These are phyloP conservation scores for Brachionus rubens DNA, from an alignment of 1,140 invertebrate species.

Conservation along the genomic window DNA sequence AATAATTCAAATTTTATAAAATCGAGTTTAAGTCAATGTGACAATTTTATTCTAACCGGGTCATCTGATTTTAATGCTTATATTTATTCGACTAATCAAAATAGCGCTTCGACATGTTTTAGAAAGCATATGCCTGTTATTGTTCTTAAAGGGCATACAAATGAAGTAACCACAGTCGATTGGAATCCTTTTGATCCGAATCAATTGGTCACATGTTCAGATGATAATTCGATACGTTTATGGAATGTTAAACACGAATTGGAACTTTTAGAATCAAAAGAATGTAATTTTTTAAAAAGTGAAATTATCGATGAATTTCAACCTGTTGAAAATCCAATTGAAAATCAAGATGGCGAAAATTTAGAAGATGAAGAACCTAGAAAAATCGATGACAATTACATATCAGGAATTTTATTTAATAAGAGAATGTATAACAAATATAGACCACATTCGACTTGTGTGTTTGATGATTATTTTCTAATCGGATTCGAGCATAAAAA, in stretches of 20 bases:
- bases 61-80: constrained; percentile 46
- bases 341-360: neutral
- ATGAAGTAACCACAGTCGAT: constrained; percentile 44
- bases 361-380: neutral
- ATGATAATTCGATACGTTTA: constrained; percentile 35
- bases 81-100: constrained; percentile 32
- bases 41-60: constrained; percentile 39
- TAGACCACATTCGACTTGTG: constrained; percentile 5
- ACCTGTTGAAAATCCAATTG: neutral
- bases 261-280: constrained; percentile 1
- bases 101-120: neutral
- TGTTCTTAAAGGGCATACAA: constrained; percentile 35
- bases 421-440: constrained; percentile 40
- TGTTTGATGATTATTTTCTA: constrained; percentile 20
- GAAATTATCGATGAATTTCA: constrained; percentile 31
- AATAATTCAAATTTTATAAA: constrained; percentile 46
- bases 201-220: constrained; percentile 40
- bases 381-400: constrained; percentile 2
- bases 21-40: constrained; percentile 39
- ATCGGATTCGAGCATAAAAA: constrained; percentile 3
- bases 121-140: constrained; percentile 14
- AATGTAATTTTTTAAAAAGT: constrained; percentile 33
- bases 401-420: constrained; percentile 22
- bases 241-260: constrained; percentile 43
- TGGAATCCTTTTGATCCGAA: constrained; percentile 44